Evolutionary conservation across 1,140 invertebrate species (phyloP), one percentile per base, ranked within the genome.

Genomic region (Drosophila nigrodunni): DNA sequence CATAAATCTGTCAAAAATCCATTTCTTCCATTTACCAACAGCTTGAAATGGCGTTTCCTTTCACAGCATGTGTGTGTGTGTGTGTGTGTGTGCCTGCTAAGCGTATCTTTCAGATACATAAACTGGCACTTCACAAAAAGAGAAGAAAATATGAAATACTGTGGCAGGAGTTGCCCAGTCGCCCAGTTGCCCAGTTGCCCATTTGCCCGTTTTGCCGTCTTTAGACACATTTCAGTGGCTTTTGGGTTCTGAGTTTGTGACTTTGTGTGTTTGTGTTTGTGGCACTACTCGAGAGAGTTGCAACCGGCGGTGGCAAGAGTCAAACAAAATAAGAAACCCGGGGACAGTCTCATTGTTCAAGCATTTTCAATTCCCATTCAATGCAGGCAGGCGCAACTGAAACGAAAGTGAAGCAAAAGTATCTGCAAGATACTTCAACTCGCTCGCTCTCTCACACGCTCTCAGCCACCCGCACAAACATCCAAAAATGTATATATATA

Each of bases 1-100:
- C 87, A 89, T 90, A 90, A 91, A 92, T 92, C 90, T 92, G 90
- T 92, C 90, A 92, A 91, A 92, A 92, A 92, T 92, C 90, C 90
- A 92, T 92, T 92, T 92, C 87, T 92, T 92, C 73, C 90, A 92
- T 92, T 88, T 92, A 80, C 83, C 77, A 75, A 78, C 80, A 82
- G 78, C 80, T 71, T 80, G 74, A 64, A 71, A 77, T 78, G 86
- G 78, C 80, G 81, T 88, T 86, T 86, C 69, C 80, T 91, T 83
- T 74, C 67, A 15, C 49, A 69, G 47, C 41, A 60, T 76, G 35
- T 69, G 18, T 50, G 9, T 73, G 8, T 71, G 41, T 70, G 66
- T 71, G 66, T 69, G 74, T 74, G 65, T 72, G 74, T 58, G 65
- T 90, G 82, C 76, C 69, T 80, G 81, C 73, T 85, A 82, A 90